These are phyloP conservation scores for Apotomis betuletana DNA, from an alignment of 2,888 invertebrate species.

Conservation along the genomic window DNA sequence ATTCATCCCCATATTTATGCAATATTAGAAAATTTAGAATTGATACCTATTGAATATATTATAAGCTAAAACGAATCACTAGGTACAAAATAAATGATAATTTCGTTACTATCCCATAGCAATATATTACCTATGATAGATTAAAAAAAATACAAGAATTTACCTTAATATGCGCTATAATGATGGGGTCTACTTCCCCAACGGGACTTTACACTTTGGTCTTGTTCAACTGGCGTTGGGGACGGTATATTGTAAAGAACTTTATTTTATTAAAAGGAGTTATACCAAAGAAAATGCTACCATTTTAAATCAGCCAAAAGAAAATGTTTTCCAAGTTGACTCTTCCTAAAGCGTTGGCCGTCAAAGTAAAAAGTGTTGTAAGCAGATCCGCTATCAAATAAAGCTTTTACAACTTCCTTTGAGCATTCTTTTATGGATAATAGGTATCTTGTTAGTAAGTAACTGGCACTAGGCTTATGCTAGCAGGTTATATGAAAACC, in stretches of 20 bases:
- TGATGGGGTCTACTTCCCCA: no score
- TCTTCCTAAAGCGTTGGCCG: constrained; percentile 39
- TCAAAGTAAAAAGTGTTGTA: constrained; percentile 64
- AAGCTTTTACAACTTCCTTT: constrained; percentile 67
- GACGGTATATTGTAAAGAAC: not conserved
- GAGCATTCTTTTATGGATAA: constrained; percentile 58
- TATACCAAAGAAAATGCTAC: not conserved
- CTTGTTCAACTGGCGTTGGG: not conserved
- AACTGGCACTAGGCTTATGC: not conserved
- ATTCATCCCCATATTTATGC: no score
- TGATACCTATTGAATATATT: no score
- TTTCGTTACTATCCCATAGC: no score
- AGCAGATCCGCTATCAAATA: constrained; percentile 64
- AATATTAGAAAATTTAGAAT: no score
- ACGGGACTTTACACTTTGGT: no score
- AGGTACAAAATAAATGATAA: no score
- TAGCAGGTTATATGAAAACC: not conserved
- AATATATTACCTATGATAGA: no score
- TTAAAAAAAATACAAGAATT: no score
- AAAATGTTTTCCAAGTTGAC: constrained; percentile 48
- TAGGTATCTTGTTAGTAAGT: constrained; percentile 43
- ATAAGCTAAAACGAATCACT: no score
- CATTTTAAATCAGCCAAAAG: constrained; percentile 2
- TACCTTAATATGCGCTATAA: no score
- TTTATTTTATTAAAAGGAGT: not conserved